Evolutionary conservation across 2,888 invertebrate species (phyloP).

Genomic region (Pegoplata infirma): DNA sequence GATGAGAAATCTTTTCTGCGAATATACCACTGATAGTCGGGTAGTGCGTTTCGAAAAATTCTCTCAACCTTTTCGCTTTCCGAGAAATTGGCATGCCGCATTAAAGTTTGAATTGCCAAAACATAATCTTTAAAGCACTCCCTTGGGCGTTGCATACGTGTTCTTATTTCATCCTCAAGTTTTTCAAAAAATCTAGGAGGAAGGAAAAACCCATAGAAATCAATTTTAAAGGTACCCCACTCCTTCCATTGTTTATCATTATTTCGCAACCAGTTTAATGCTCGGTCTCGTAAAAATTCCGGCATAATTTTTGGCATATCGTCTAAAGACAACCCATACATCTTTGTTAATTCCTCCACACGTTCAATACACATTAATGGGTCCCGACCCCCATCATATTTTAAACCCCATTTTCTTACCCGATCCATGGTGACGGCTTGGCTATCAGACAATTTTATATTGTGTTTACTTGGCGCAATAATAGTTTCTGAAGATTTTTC

Average conservation of each 20-base stretch:
- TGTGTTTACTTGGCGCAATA: no score
- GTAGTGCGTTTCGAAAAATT: no score
- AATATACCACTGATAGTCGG: no score
- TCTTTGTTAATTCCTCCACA: neutral
- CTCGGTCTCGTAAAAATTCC: neutral
- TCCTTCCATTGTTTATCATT: neutral
- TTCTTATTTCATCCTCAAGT: conserved; percentile 14
- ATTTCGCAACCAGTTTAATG: conserved; percentile 15
- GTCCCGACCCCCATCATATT: neutral
- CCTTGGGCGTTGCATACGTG: neutral
- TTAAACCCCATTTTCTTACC: no score
- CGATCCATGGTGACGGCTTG: no score
- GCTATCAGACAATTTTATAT: no score
- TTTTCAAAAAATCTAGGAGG: conserved; percentile 7
- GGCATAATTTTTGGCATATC: neutral
- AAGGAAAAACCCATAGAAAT: conserved; percentile 8
- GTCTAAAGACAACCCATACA: neutral
- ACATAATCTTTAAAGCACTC: neutral
- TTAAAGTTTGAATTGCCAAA: no score
- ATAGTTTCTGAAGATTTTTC: no score
- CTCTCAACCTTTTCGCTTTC: no score
- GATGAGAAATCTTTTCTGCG: no score
- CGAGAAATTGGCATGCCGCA: no score
- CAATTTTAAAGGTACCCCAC: conserved; percentile 5
- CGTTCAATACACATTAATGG: conserved; percentile 3